Base-by-base conservation (phyloP, 1,140 invertebrate species). In the Brachionus manjavacas region DNA sequence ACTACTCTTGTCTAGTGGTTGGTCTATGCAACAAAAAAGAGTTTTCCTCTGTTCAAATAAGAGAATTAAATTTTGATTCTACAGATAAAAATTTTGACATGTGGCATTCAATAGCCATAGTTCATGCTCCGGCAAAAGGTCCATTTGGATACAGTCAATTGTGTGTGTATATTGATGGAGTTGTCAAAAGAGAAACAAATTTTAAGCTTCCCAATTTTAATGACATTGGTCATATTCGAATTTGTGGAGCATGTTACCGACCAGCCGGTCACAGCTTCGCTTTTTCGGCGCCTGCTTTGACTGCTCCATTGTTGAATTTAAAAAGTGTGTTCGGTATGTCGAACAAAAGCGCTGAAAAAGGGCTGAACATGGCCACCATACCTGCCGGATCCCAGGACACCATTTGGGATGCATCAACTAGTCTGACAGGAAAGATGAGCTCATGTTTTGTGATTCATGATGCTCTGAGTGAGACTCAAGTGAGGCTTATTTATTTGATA, bases 81-180 rank as follows among this genome's bases (percentile, higher is more conserved):
- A 0, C 81, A 14, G 83, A 84, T 8, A 16, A 43, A 16, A 20
- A 20, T 74, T 92, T 93, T 88, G 92, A 92, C 41, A 52, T 41
- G 11, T 84, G 90, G 92, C 92, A 93, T 86, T 92, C 90, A 83
- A 85, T 93, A 14, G 91, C 90, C 12, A 89, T 93, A 64, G 91
- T 91, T 55, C 91, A 92, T 85, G 89, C 89, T 4, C 90, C 90
- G 43, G 91, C 92, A 1, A 90, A 90, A 84, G 86, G 92, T 60
- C 92, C 92, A n/a, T 92, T 93, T 87, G 90, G 91, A 14, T 91
- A 92, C 85, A 92, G 92, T 86, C 91, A 92, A 85, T 87, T 93
- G 6, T 89, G 89, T 83, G 90, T 93, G 25, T 93, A 91, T 85
- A 91, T 93, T 81, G 92, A 93, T 88, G 92, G 92, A 41, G 88